Percentiles rank a stretch among this genome's conserved stretches.
Conservation (phyloP, 1,140 invertebrate species). For the Cherax quadricarinatus region DNA sequence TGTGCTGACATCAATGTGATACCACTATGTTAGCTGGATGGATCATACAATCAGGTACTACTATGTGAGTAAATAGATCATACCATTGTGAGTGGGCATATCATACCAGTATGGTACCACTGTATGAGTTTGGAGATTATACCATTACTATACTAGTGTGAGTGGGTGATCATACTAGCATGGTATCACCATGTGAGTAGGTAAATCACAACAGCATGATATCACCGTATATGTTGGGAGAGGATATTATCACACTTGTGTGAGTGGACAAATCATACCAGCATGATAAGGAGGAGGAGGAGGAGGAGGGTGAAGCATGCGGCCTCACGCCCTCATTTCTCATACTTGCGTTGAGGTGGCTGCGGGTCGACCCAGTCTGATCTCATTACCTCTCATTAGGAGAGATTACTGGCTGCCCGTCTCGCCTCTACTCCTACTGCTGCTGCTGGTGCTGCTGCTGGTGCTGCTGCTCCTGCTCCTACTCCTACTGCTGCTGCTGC, state of each 20-base stretch:
- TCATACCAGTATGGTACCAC: too few relatives aligned
- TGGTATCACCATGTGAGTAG: background rate
- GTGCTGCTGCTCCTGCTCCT: background rate
- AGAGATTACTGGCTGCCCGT: constrained; percentile 51
- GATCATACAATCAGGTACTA: too few relatives aligned
- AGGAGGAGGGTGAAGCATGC: background rate
- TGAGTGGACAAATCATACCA: constrained; percentile 14
- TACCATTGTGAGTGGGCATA: too few relatives aligned
- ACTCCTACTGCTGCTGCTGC: too few relatives aligned
- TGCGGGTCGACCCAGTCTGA: constrained; percentile 56
- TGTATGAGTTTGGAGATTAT: too few relatives aligned
- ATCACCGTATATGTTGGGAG: too few relatives aligned
- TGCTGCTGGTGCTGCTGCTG: background rate
- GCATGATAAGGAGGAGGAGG: constrained; percentile 5
- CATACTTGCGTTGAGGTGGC: constrained; percentile 56
- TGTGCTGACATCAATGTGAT: too few relatives aligned
- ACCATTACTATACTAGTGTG: too few relatives aligned
- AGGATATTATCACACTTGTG: background rate
- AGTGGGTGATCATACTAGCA: too few relatives aligned
- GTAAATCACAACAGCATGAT: constrained; percentile 23
- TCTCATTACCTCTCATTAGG: constrained; percentile 69
- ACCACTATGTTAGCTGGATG: too few relatives aligned
- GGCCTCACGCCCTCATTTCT: constrained; percentile 53
- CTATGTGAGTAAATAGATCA: too few relatives aligned
- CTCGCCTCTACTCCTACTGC: constrained; percentile 40